A percentile compares a stretch with the other conserved stretches of the same genome.
Conservation (phyloP, 1,140 invertebrate species). For the Drosophila suzukii region DNA sequence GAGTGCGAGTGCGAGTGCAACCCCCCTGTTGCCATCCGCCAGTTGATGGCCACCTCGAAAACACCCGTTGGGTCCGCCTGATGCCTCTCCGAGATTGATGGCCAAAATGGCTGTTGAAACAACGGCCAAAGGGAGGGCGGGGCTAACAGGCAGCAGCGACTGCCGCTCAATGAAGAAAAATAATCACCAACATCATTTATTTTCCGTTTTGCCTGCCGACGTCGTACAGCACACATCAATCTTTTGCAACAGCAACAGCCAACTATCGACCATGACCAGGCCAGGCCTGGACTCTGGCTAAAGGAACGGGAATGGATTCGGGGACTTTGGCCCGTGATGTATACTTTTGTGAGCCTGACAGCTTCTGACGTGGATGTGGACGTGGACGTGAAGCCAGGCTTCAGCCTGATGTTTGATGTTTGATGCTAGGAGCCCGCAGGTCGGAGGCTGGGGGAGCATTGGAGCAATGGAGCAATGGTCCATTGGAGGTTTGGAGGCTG, state of each 20-base stretch:
- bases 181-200: slow-evolving; percentile 83
- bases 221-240: slow-evolving; percentile 77
- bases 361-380: slow-evolving; percentile 62
- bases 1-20: slow-evolving; percentile 18
- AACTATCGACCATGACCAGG: slow-evolving; percentile 75
- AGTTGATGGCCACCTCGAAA: slow-evolving; percentile 38
- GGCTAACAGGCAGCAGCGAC: slow-evolving; percentile 24
- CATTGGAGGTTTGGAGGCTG: slow-evolving; percentile 23
- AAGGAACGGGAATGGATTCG: slow-evolving; percentile 4
- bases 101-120: slow-evolving; percentile 79
- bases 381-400: slow-evolving; percentile 32
- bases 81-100: slow-evolving; percentile 73
- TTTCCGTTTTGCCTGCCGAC: slow-evolving; percentile 80
- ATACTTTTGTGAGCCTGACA: slow-evolving; percentile 67
- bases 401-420: slow-evolving; percentile 37
- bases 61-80: slow-evolving; percentile 39
- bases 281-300: slow-evolving; percentile 42
- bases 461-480: too few relatives aligned
- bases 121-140: slow-evolving; percentile 32
- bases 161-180: slow-evolving; percentile 79
- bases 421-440: slow-evolving; percentile 23
- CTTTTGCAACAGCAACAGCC: slow-evolving; percentile 73
- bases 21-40: slow-evolving; percentile 18
- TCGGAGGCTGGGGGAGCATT: not conserved
- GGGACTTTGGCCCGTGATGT: slow-evolving; percentile 46